Percentiles rank a stretch among this genome's conserved stretches.
These are phyloP conservation scores for Enteromius thamalakanensis DNA, from an alignment of 2,797 vertebrate genomes.

Conservation along the genomic window DNA sequence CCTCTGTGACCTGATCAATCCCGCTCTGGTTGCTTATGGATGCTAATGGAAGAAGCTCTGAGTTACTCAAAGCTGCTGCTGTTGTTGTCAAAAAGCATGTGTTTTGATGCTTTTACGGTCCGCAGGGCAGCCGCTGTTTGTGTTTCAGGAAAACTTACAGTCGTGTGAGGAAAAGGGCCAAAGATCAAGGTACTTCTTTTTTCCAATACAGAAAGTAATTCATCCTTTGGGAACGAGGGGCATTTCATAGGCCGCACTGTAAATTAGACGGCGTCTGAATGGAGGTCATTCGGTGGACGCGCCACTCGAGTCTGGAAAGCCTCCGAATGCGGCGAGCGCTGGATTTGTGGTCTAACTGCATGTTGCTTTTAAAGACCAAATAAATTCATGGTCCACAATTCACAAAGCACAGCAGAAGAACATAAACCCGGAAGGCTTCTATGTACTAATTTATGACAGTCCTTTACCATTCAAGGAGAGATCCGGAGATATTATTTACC, in stretches of 20 bases:
- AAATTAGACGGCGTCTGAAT: constrained; percentile 51
- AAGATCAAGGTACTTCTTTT: constrained; percentile 46
- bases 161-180: constrained; percentile 11
- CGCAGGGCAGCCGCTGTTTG: constrained; percentile 7
- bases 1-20: neutral
- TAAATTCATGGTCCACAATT: constrained; percentile 62
- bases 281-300: constrained; percentile 53
- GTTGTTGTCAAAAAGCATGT: neutral
- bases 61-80: neutral
- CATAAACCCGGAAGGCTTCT: constrained; percentile 46
- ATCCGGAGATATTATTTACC: constrained; percentile 54
- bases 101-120: neutral
- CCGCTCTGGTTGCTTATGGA: neutral
- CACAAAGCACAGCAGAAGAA: constrained; percentile 51
- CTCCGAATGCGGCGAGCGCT: constrained; percentile 31
- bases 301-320: constrained; percentile 27
- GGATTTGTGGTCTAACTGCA: constrained; percentile 56
- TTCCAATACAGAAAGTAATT: constrained; percentile 56
- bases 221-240: constrained; percentile 44
- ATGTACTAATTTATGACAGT: constrained; percentile 59
- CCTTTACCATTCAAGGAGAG: constrained; percentile 62
- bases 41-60: neutral
- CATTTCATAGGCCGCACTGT: constrained; percentile 36
- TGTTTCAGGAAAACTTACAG: constrained; percentile 1
- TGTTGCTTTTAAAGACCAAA: constrained; percentile 59